Evolutionary conservation across 2,888 invertebrate genomes (phyloP).

Genomic region (Standfussiana lucernea): DNA sequence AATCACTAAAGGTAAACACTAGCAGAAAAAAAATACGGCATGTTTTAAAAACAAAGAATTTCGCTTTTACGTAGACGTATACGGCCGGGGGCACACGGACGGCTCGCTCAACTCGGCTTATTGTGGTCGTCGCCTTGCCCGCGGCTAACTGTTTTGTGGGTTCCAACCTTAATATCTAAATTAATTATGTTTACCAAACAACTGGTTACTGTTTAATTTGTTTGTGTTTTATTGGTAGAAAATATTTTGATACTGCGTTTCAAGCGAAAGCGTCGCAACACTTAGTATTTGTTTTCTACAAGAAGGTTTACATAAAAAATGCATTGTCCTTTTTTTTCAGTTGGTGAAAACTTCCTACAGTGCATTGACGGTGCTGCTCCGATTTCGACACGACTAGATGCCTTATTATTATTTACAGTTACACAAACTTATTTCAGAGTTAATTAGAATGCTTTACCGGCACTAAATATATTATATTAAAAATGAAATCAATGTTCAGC

Average conservation of each 20-base stretch:
- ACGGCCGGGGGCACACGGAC: constrained; percentile 12
- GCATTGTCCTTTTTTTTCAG: constrained; percentile 75
- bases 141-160: constrained; percentile 41
- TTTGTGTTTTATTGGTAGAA: constrained; percentile 22
- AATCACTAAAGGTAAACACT: constrained; percentile 8
- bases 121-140: constrained; percentile 36
- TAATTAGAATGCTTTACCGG: no score
- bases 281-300: background rate
- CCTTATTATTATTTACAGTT: background rate
- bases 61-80: constrained; percentile 15
- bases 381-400: constrained; percentile 69
- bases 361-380: constrained; percentile 83
- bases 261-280: background rate
- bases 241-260: background rate
- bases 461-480: no score
- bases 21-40: background rate
- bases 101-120: constrained; percentile 5
- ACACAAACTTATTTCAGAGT: background rate
- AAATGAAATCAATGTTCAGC: no score
- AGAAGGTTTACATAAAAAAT: background rate
- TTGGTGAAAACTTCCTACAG: constrained; percentile 87
- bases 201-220: constrained; percentile 31
- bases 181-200: constrained; percentile 53
- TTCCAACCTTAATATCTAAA: constrained; percentile 43
- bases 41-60: constrained; percentile 16